Evolutionary conservation across 1,140 invertebrate genomes (phyloP).

Genomic region (Pseudomyrmex dendroicus): DNA sequence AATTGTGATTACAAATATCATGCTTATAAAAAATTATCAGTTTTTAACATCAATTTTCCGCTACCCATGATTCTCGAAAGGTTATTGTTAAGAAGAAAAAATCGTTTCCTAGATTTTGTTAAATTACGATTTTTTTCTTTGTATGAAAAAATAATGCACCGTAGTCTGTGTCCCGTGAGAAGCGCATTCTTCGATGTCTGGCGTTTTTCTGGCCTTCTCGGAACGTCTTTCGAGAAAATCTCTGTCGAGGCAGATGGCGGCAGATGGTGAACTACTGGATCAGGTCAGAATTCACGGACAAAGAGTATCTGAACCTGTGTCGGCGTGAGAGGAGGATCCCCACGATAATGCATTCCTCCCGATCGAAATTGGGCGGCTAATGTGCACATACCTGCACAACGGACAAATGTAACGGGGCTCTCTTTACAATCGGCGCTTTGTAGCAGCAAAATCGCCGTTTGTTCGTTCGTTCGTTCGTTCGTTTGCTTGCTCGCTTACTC

Average conservation of each 20-base stretch:
- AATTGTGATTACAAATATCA: not conserved
- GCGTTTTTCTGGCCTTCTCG: slow-evolving; percentile 5
- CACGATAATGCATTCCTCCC: slow-evolving; percentile 42
- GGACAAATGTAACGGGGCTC: slow-evolving; percentile 37
- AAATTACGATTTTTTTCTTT: no score
- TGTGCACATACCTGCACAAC: slow-evolving; percentile 45
- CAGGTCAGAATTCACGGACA: slow-evolving; percentile 58
- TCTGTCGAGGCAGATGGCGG: slow-evolving; percentile 42
- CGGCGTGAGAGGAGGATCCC: slow-evolving; percentile 8
- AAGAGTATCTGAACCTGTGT: slow-evolving; percentile 25
- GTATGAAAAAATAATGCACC: no score
- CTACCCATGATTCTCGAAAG: not conserved
- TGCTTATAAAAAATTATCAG: not conserved
- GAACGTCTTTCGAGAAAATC: slow-evolving; percentile 47
- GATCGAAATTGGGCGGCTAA: slow-evolving; percentile 24
- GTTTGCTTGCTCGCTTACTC: no score
- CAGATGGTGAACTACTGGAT: slow-evolving; percentile 45
- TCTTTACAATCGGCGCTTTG: slow-evolving; percentile 44
- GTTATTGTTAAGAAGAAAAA: not conserved
- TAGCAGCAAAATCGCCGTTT: not conserved
- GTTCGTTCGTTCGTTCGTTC: not conserved
- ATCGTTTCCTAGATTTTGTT: not conserved
- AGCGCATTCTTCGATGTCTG: not conserved
- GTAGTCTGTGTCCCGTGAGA: not conserved
- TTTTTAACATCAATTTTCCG: not conserved